These are phyloP conservation scores for Heteropelma amictum DNA, from an alignment of 2,888 invertebrate species.

Conservation along the genomic window DNA sequence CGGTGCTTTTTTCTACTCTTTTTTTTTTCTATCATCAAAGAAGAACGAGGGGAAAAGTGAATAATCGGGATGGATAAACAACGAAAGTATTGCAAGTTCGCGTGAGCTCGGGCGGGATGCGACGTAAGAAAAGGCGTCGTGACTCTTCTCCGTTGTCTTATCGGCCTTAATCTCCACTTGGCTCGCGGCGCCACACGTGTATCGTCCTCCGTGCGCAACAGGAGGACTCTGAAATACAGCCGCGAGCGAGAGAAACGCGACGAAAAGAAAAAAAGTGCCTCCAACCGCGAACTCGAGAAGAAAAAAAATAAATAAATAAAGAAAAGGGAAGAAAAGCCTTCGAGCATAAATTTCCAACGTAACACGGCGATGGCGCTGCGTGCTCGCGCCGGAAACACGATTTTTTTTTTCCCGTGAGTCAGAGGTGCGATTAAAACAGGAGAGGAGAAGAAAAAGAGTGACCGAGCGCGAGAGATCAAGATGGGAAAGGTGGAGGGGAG, in stretches of 20 bases:
- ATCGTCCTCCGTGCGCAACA: slow-evolving; percentile 37
- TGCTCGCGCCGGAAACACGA: slow-evolving; percentile 7
- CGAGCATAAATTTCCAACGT: slow-evolving; percentile 11
- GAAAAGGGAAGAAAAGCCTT: background rate
- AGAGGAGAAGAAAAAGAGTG: background rate
- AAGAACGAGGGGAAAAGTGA: slow-evolving; percentile 19
- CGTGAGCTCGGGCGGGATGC: background rate
- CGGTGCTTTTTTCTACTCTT: background rate
- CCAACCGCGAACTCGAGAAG: slow-evolving; percentile 20
- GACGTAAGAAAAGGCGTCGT: slow-evolving; percentile 30
- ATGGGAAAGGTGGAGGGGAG: background rate
- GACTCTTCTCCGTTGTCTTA: slow-evolving; percentile 45
- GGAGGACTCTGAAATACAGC: slow-evolving; percentile 15
- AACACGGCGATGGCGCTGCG: slow-evolving; percentile 10
- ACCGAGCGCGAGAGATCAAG: background rate
- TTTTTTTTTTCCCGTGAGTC: no score
- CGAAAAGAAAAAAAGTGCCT: slow-evolving; percentile 4
- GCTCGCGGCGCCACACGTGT: no score
- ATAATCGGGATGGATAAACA: slow-evolving; percentile 15
- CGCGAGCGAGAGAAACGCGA: background rate
- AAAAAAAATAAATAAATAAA: no score
- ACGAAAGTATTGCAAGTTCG: background rate
- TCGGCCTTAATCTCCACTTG: slow-evolving; percentile 50
- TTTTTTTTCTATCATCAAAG: background rate
- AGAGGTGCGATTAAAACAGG: slow-evolving; percentile 12